Percentiles rank a stretch among this genome's conserved stretches.
These are phyloP conservation scores for Ceratitis capitata DNA, from an alignment of 1,140 invertebrate species.

Conservation along the genomic window DNA sequence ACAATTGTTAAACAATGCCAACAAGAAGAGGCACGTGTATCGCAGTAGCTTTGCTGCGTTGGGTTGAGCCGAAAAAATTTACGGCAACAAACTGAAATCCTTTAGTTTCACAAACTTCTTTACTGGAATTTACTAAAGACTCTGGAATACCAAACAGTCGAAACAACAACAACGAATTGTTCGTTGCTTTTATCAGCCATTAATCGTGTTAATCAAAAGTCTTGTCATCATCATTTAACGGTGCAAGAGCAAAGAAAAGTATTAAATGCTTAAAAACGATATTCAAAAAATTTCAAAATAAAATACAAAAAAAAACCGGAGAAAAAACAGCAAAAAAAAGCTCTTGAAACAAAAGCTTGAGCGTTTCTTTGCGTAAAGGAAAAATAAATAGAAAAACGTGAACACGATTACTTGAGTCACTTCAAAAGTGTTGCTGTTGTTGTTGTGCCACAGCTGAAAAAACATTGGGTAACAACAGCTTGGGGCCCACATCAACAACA, in stretches of 20 bases:
- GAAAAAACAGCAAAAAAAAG: background rate
- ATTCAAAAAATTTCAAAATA: background rate
- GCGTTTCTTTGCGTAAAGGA: background rate
- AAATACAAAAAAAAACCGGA: background rate
- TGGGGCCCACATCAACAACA: background rate
- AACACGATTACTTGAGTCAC: background rate
- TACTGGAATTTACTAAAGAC: background rate
- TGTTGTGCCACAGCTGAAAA: background rate
- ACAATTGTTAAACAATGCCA: background rate
- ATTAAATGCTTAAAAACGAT: background rate
- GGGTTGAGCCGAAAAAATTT: background rate
- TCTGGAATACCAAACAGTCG: background rate
- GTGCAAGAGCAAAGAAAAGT: background rate
- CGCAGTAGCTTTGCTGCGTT: background rate
- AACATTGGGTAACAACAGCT: background rate
- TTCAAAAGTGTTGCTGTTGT: background rate
- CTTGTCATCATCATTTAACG: conserved; percentile 44
- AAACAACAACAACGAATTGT: background rate
- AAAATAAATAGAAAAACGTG: background rate
- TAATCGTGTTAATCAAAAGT: conserved; percentile 42
- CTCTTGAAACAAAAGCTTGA: background rate
- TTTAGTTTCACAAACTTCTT: background rate
- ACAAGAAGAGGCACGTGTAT: background rate
- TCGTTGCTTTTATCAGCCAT: conserved; percentile 38
- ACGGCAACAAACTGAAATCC: background rate